These are phyloP conservation scores for Ypsolopha scabrella DNA, from an alignment of 2,888 invertebrate species.

Conservation along the genomic window DNA sequence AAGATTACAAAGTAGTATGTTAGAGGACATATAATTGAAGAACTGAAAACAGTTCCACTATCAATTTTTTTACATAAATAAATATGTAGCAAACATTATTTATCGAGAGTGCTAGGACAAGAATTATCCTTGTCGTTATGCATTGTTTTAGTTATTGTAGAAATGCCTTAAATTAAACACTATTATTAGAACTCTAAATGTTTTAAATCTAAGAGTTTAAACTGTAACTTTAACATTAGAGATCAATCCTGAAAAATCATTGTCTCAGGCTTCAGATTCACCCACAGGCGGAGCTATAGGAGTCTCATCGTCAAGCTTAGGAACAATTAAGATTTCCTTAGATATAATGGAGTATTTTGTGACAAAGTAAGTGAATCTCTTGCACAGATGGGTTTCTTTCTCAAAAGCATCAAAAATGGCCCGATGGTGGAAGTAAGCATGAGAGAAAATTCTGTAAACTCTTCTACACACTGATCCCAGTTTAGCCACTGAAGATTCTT, in stretches of 20 bases:
- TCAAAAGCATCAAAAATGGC: constrained; percentile 98
- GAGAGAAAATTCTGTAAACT: constrained; percentile 99
- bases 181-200: no score
- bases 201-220: no score
- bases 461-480: constrained; percentile 98
- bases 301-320: constrained; percentile 87
- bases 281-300: constrained; percentile 65
- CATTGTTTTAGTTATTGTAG: no score
- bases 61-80: neutral
- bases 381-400: constrained; percentile 94
- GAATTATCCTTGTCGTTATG: no score
- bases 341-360: constrained; percentile 99
- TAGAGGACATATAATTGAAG: neutral
- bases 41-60: constrained; percentile 1
- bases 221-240: neutral
- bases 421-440: constrained; percentile 98
- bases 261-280: constrained; percentile 60
- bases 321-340: constrained; percentile 97
- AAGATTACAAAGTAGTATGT: neutral
- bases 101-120: no score
- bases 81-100: neutral
- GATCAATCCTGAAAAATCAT: neutral
- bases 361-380: constrained; percentile 96
- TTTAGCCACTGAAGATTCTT: constrained; percentile 98
- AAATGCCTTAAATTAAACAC: no score